Evolutionary conservation across 1,140 invertebrate species (phyloP), one percentile per base, ranked within the genome.

Genomic region (Patella vulgata): DNA sequence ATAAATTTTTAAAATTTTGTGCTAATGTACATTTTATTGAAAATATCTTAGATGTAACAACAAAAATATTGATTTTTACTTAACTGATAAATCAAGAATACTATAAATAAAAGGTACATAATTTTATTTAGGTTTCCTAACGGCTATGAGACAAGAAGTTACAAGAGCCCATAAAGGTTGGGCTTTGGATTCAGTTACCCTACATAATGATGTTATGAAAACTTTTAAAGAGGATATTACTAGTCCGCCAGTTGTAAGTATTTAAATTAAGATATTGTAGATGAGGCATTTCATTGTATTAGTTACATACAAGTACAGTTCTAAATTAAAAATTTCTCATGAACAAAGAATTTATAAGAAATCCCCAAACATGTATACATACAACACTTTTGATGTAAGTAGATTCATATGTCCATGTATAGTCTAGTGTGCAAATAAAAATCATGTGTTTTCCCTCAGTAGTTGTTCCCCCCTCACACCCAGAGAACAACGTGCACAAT

Each of bases 101-200:
- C n/a, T n/a, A n/a, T n/a, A n/a, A n/a, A n/a, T n/a, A n/a, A n/a
- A n/a, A n/a, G n/a, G n/a, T n/a, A n/a, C n/a, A n/a, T n/a, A n/a
- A 36, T 31, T 21, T 11, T 31, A 47, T 63, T 50, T 27, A 77
- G 82, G 84, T 27, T 85, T 85, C 63, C 64, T 85, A 17, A 85
- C 84, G n/a, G 84, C 84, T 31, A 84, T 84, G 80, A 75, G 81
- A 76, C 84, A 85, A 3, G 84, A 85, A 57, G 77, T 84, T 17
- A 84, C 84, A 5, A 64, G 83, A 39, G 79, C 80, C 52, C 82
- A 84, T 64, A 84, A 83, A 75, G 82, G 82, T 1, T 84, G 82
- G 83, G 80, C 84, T 3, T 62, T 85, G 25, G 83, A 85, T 71
- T 71, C 66, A 36, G 83, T 84, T 28, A 76, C 75, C 11, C 69